Base-by-base conservation (phyloP, 2,888 invertebrate species). In the Shargacucullia verbasci region DNA sequence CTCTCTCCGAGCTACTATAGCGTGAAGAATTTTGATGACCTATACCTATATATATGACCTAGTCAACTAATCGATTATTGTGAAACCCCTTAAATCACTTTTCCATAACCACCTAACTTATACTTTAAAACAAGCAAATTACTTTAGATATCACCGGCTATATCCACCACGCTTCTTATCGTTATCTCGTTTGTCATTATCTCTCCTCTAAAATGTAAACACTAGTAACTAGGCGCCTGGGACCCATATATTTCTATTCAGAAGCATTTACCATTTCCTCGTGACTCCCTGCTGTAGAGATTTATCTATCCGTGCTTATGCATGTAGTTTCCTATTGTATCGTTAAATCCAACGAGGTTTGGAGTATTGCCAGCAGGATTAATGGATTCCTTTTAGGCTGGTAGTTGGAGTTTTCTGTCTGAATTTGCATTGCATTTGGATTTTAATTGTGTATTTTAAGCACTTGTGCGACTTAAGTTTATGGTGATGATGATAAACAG, bases 341-440 rank as follows among this genome's bases (percentile, higher is more conserved):
- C 25, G 45, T 35, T 53, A 12, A 27, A 65, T 60, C 46, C 35
- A 13, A 37, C 27, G 31, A 29, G 29, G 20, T 8, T 47, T 69
- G 69, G 69, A 63, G 34, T 20, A 15, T 34, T 58, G 69, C 69
- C 64, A 69, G 31, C 11, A 59, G 41, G 38, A 59, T 68, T 46
- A 58, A 63, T 67, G 49, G 31, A 39, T 33, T 43, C 39, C 35
- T 71, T 64, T 56, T 41, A 57, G 40, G 20, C 15, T 14, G 38
- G 25, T 47, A 39, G 13, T 53, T 43, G 46, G 39, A 40, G 46
- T 52, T 50, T 40, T 48, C 37, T 47, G 20, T 15, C 1, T 38
- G 14, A 45, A 47, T 59, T 58, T 29, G 29, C 9, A 29, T 47
- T 1, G 35, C 59, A 44, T 48, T 52, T 34, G 48, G 43, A 49